phyloP scores from a whole-genome alignment of 1,140 invertebrate genomes.

The Drosophila paulistorum region DNA sequence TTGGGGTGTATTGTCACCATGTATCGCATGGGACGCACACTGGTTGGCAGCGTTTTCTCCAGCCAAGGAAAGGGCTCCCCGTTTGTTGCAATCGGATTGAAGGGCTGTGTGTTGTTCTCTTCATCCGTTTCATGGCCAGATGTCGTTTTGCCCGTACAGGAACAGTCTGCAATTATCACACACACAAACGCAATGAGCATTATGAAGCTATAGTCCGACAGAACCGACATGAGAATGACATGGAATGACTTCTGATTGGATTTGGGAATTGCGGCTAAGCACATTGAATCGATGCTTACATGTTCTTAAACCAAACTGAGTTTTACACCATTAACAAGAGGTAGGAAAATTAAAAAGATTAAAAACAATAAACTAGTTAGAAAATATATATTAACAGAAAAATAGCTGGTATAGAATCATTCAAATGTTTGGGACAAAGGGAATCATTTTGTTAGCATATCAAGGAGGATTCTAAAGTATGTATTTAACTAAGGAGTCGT shows the following conservation, averaged over 20 bases:
- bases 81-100: constrained; percentile 89
- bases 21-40: constrained; percentile 92
- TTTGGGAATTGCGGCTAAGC: constrained; percentile 61
- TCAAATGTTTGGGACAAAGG: neutral
- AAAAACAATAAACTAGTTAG: neutral
- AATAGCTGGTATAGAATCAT: constrained; percentile 2
- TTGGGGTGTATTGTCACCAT: constrained; percentile 96
- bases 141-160: constrained; percentile 88
- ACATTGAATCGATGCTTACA: constrained; percentile 48
- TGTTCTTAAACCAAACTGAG: constrained; percentile 66
- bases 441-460: neutral
- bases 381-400: neutral
- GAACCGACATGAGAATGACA: neutral
- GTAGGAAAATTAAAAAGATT: constrained; percentile 14
- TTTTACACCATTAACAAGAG: constrained; percentile 70
- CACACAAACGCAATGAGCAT: constrained; percentile 9
- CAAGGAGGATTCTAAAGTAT: neutral
- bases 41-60: constrained; percentile 91
- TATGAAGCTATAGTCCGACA: neutral
- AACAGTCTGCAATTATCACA: constrained; percentile 86
- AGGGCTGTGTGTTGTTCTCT: constrained; percentile 85
- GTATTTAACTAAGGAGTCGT: neutral
- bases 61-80: constrained; percentile 95
- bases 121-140: constrained; percentile 86
- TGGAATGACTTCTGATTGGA: constrained; percentile 17